Conservation (phyloP, 2,888 invertebrate genomes). For the Trachelus iudaicus region DNA sequence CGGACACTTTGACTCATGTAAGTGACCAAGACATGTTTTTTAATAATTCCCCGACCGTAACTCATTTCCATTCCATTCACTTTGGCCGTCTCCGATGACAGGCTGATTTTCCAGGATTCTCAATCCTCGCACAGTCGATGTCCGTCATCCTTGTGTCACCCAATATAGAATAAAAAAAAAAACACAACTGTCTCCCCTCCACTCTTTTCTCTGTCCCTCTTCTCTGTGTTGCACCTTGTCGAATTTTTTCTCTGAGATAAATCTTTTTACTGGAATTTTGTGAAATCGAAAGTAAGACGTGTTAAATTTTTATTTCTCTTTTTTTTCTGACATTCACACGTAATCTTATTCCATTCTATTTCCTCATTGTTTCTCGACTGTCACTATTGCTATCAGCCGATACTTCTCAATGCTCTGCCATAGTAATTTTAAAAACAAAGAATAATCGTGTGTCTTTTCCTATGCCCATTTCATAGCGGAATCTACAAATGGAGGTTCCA, state of each 20-base stretch:
- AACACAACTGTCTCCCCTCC: background rate
- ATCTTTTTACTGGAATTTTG: constrained; percentile 14
- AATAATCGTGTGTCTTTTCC: constrained; percentile 65
- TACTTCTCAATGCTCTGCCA: background rate
- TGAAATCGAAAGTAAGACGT: background rate
- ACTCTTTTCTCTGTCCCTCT: background rate
- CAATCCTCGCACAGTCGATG: background rate
- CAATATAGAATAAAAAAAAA: background rate
- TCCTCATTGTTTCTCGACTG: constrained; percentile 9
- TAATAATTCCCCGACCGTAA: constrained; percentile 38
- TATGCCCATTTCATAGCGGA: constrained; percentile 71
- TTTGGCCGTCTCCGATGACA: background rate
- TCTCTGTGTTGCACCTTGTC: constrained; percentile 15
- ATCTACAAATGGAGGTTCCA: constrained; percentile 78
- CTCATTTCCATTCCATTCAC: background rate
- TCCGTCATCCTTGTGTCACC: background rate
- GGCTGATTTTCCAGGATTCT: background rate
- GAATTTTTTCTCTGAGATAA: constrained; percentile 6
- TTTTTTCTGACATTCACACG: background rate
- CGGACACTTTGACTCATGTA: constrained; percentile 61
- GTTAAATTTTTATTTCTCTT: constrained; percentile 7
- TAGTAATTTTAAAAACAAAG: constrained; percentile 21
- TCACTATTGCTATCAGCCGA: constrained; percentile 9
- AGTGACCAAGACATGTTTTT: constrained; percentile 56
- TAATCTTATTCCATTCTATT: background rate